Conservation (phyloP, 2,797 vertebrate genomes). For the Sebastes iracundus region DNA sequence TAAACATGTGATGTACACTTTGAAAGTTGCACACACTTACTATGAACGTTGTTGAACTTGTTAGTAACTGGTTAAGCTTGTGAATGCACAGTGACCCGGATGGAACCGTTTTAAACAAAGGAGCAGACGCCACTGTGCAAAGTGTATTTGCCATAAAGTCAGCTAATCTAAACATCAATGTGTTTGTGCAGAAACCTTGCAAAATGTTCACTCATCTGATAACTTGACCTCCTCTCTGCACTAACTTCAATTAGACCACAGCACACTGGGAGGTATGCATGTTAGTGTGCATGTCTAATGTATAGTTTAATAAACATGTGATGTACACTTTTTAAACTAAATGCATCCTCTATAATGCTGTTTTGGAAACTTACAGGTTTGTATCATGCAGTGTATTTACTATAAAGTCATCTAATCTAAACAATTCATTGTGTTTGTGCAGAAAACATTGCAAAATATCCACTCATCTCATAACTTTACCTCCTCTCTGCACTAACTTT, state of each 20-base stretch:
- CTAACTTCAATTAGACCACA: background rate
- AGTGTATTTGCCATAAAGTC: too few relatives aligned
- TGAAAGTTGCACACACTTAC: background rate
- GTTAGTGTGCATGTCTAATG: too few relatives aligned
- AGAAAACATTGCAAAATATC: background rate
- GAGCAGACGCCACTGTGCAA: slow-evolving; percentile 41
- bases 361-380: fast-evolving
- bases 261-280: too few relatives aligned
- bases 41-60: background rate
- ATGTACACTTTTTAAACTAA: too few relatives aligned
- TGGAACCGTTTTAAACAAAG: slow-evolving; percentile 75
- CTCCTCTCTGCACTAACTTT: background rate
- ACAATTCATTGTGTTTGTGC: background rate
- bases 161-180: too few relatives aligned
- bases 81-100: slow-evolving; percentile 68
- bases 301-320: too few relatives aligned
- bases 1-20: fast-evolving
- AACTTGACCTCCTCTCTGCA: background rate
- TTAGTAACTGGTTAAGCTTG: background rate
- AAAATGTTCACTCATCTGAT: background rate
- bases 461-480: background rate
- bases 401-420: background rate
- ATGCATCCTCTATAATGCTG: background rate
- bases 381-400: fast-evolving
- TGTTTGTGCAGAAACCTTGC: background rate